Base-by-base conservation (phyloP, 2,113 vertebrate genomes). In the Etheostoma spectabile region DNA sequence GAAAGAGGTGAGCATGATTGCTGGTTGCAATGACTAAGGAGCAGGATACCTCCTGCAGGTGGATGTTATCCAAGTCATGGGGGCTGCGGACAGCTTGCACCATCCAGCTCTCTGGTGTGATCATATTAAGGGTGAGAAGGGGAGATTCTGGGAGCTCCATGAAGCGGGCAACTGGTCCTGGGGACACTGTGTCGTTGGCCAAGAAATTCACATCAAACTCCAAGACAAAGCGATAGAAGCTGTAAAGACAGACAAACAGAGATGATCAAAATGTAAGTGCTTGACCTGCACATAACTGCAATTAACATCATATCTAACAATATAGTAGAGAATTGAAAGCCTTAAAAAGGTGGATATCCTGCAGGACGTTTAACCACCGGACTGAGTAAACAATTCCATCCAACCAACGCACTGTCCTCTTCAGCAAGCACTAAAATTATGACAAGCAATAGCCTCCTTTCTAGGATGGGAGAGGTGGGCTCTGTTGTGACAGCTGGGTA, bases 11-110 rank as follows among this genome's bases (percentile, higher is more conserved):
- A 57, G 24, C 65, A 57, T 11, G 18, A 66, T 5, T n/a, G 66
- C 0, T 30, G 8, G 45, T 35, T 55, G 52, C 24, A 51, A 22
- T 55, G 64, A 62, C 8, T 21, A 59, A 70, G n/a, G 27, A 55
- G 48, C 27, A 33, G 60, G 91, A 91, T 93, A 98, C 98, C 93
- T 99, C 96, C 89, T 98, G 94, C 67, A 99, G 92, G 89, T 96
- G 96, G 92, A 99, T 98, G 90, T 99, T 99, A 91, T 99, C 98
- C 2, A 99, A 95, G 93, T 99, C 98, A 82, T 96, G 95, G 27
- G 95, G 96, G 92, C 97, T 99, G 84, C 93, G 92, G 1, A 99
- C 96, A 11, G 94, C 96, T 94, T 98, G 97, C 78, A 99, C 97
- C 92, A 99, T 92, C 98, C 98, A 99, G 93, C 96, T 96, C 90